Evolutionary conservation across 1,140 invertebrate species (phyloP).

Genomic region (Himalopsyche phryganea): DNA sequence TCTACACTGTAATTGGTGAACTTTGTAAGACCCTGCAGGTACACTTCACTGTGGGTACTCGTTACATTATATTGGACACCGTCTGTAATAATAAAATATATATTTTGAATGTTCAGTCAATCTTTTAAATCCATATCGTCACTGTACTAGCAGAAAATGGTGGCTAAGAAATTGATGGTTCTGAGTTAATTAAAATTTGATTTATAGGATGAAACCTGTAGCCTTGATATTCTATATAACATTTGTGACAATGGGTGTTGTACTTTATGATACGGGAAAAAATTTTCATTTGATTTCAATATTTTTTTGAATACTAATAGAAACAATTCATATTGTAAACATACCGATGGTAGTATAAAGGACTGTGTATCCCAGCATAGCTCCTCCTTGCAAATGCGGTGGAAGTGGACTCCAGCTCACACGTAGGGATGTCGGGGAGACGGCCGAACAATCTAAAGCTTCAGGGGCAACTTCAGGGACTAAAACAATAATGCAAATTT

Average conservation of each 20-base stretch:
- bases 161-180: too few relatives aligned
- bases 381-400: conserved; percentile 65
- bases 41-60: conserved; percentile 60
- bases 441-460: conserved; percentile 62
- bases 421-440: conserved; percentile 70
- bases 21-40: conserved; percentile 69
- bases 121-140: too few relatives aligned
- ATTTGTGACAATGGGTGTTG: too few relatives aligned
- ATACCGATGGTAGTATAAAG: conserved; percentile 47
- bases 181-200: too few relatives aligned
- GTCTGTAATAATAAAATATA: conserved; percentile 37
- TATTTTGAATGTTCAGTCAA: too few relatives aligned
- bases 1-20: conserved; percentile 81
- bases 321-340: too few relatives aligned
- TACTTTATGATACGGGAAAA: too few relatives aligned
- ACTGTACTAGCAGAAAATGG: too few relatives aligned
- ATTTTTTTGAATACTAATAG: too few relatives aligned
- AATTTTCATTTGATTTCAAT: too few relatives aligned
- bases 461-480: conserved; percentile 69
- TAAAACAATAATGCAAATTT: conserved; percentile 23
- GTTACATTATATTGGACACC: conserved; percentile 45
- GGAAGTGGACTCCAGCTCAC: conserved; percentile 76
- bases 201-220: too few relatives aligned
- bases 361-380: conserved; percentile 77
- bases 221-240: too few relatives aligned